Conservation (phyloP, 1,140 invertebrate species). For the Sarcophaga bullata region DNA sequence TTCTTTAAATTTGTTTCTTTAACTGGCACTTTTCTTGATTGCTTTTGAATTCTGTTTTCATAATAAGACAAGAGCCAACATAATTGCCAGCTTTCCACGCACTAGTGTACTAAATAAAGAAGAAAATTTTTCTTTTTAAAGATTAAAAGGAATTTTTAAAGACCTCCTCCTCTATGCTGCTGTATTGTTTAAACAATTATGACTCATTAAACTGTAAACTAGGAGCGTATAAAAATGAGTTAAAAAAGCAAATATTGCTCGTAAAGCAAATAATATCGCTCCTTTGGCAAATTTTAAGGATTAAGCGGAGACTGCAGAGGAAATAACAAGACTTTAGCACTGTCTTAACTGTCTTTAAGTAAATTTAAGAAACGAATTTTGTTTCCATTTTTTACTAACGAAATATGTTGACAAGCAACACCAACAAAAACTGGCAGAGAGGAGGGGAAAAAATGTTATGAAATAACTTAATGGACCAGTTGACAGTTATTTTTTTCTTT, state of each 20-base stretch:
- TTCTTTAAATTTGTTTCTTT: too few relatives aligned
- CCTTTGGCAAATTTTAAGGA: neutral
- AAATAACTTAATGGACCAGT: conserved; percentile 18
- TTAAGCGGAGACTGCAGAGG: neutral
- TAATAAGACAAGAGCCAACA: neutral
- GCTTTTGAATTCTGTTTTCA: too few relatives aligned
- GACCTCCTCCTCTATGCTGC: neutral
- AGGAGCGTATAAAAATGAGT: neutral
- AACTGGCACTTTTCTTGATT: too few relatives aligned
- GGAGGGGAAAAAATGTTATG: neutral
- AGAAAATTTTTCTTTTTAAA: neutral
- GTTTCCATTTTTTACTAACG: neutral
- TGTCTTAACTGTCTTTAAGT: neutral
- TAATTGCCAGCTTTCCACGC: neutral
- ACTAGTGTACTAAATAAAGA: neutral
- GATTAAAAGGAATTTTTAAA: neutral
- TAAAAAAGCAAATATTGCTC: neutral
- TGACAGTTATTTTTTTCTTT: neutral
- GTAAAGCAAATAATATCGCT: neutral
- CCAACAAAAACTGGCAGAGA: too few relatives aligned
- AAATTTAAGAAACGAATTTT: neutral
- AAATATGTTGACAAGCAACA: neutral
- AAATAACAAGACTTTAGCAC: neutral
- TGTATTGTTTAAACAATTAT: neutral
- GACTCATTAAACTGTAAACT: conserved; percentile 14